Conservation (phyloP, 2,888 invertebrate species). For the Ectemnius cavifrons region DNA sequence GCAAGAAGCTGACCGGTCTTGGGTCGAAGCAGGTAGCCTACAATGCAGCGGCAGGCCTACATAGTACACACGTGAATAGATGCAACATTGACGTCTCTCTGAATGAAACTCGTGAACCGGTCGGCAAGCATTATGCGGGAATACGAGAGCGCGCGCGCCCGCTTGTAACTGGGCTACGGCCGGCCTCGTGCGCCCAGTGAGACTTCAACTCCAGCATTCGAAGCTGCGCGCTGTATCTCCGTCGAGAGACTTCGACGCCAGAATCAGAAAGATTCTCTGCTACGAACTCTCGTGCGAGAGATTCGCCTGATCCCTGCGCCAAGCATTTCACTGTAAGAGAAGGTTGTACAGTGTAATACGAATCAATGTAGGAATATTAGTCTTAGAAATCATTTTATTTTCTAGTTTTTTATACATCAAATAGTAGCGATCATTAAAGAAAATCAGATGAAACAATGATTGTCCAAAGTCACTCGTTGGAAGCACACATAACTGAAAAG, state of each 20-base stretch:
- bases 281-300: too few relatives aligned
- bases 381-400: too few relatives aligned
- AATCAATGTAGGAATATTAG: too few relatives aligned
- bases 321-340: too few relatives aligned
- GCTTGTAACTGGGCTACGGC: slow-evolving; percentile 38
- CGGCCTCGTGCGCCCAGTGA: slow-evolving; percentile 31
- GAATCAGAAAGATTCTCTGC: neutral
- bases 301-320: too few relatives aligned
- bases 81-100: slow-evolving; percentile 62
- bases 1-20: slow-evolving; percentile 53
- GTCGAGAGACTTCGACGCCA: slow-evolving; percentile 19
- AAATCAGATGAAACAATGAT: too few relatives aligned
- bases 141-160: slow-evolving; percentile 46
- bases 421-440: too few relatives aligned
- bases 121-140: slow-evolving; percentile 65
- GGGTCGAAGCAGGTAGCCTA: slow-evolving; percentile 55
- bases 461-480: too few relatives aligned
- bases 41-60: slow-evolving; percentile 45
- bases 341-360: too few relatives aligned
- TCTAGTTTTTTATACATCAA: too few relatives aligned
- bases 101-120: slow-evolving; percentile 66
- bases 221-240: slow-evolving; percentile 23
- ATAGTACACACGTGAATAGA: slow-evolving; percentile 50
- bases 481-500: too few relatives aligned
- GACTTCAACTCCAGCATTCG: slow-evolving; percentile 50